Percentiles rank a stretch among this genome's conserved stretches.
Conservation (phyloP, 2,113 vertebrate genomes). For the Urocolius indicus region DNA sequence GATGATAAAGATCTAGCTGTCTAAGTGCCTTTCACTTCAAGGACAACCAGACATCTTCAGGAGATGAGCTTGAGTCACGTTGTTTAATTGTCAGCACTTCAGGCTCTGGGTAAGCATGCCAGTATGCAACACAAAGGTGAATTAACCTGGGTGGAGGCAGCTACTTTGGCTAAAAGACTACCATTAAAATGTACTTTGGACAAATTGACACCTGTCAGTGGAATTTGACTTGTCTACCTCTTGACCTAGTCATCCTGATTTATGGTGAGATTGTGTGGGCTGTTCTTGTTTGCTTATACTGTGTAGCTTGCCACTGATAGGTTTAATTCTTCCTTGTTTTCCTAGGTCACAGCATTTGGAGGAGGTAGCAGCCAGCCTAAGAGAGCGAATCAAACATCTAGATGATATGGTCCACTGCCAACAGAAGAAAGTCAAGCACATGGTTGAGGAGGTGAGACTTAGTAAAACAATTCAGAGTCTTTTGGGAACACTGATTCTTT, state of each 20-base stretch:
- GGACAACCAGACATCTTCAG: not conserved
- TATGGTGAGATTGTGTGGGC: not conserved
- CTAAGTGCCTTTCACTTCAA: not conserved
- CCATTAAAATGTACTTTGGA: conserved; percentile 8
- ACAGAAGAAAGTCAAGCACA: conserved; percentile 96
- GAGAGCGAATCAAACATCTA: conserved; percentile 92
- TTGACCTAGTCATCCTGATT: not conserved
- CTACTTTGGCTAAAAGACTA: not conserved
- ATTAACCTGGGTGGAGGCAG: not conserved
- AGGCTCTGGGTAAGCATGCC: not conserved
- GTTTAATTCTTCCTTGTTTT: not conserved
- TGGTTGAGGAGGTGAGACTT: conserved; percentile 94
- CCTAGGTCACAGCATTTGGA: conserved; percentile 87
- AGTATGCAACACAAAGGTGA: conserved; percentile 19
- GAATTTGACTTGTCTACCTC: not conserved
- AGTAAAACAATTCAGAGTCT: not conserved
- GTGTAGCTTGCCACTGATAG: not conserved
- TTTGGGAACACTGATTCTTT: not conserved
- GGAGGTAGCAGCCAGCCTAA: conserved; percentile 83
- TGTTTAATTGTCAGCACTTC: not conserved
- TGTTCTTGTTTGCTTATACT: not conserved
- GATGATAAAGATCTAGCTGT: not conserved
- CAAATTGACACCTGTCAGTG: not conserved
- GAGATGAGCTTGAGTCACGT: not conserved
- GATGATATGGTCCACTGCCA: conserved; percentile 99